Conservation (phyloP, 2,888 invertebrate species). For the Drymonia ruficornis region DNA sequence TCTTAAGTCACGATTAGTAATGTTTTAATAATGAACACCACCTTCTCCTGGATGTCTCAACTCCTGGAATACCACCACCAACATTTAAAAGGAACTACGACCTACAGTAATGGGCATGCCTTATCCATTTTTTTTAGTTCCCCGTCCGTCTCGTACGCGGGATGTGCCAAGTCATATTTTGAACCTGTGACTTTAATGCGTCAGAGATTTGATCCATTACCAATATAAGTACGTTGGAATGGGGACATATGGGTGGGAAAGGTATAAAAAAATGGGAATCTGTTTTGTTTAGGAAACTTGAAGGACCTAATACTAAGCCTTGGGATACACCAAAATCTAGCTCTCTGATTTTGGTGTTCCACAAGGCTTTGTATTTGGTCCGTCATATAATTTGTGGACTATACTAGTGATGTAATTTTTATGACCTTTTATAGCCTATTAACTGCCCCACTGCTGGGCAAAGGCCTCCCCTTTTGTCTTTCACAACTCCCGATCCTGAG, state of each 20-base stretch:
- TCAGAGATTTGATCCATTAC: slow-evolving; percentile 31
- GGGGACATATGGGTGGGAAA: neutral
- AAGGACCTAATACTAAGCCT: neutral
- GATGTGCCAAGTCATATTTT: slow-evolving; percentile 38
- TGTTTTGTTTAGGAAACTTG: neutral
- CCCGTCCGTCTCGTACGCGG: slow-evolving; percentile 21
- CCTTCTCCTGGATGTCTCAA: too few relatives aligned
- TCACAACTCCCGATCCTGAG: too few relatives aligned
- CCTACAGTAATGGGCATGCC: neutral
- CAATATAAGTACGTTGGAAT: neutral
- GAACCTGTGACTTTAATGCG: slow-evolving; percentile 38
- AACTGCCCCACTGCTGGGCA: too few relatives aligned
- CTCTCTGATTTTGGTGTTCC: too few relatives aligned
- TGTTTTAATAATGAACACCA: too few relatives aligned
- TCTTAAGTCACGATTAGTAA: neutral
- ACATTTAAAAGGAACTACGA: too few relatives aligned
- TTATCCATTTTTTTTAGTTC: slow-evolving; percentile 15
- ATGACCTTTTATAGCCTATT: too few relatives aligned
- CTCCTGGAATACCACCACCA: too few relatives aligned
- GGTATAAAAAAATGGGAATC: neutral
- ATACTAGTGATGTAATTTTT: too few relatives aligned
- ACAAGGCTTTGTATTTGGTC: too few relatives aligned
- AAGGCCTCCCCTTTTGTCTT: too few relatives aligned
- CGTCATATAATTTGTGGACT: too few relatives aligned
- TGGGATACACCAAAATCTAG: neutral